Base-by-base conservation (phyloP, 2,888 invertebrate genomes). In the Phania funesta region DNA sequence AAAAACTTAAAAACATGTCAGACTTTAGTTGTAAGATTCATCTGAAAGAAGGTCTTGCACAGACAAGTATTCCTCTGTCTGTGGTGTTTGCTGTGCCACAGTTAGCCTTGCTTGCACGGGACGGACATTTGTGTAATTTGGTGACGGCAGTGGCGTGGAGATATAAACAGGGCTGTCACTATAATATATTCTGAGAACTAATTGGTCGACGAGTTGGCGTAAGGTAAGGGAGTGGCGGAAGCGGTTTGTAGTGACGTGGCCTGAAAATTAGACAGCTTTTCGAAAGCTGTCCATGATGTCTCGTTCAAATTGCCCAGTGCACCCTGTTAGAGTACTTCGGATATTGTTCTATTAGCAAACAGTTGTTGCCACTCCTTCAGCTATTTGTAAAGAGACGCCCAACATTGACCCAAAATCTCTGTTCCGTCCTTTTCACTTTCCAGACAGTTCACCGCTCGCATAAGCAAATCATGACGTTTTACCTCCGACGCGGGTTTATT, bases 81-180 rank as follows among this genome's bases (percentile, higher is more conserved):
- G 11, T 60, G 38, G 22, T 60, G 58, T 38, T 38, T 60, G 41
- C 58, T 60, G 58, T 60, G 58, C 58, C 58, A 60, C 41, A 60
- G 58, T 60, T 60, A 60, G 58, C 58, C 38, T 60, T 41, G 41
- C 38, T 60, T 35, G 38, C 58, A 60, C 58, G 41, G 54, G 58
- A 60, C 58, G 58, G 20, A 60, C 38, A 38, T 41, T 60, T 38
- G 58, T 60, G 58, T 41, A 60, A 41, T 60, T 20, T 9, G 58
- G 58, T 35, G 58, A 60, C 58, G 32, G 58, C 58, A 60, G 22
- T 38, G 41, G 58, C 58, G 58, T 58, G 58, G 58, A 58, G n/a
- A n/a, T n/a, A n/a, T n/a, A n/a, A n/a, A n/a, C n/a, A n/a, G n/a
- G n/a, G n/a, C n/a, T n/a, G n/a, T n/a, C n/a, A n/a, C n/a, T n/a